Percentiles rank a stretch among this genome's conserved stretches.
Evolutionary conservation across 2,797 vertebrate species (phyloP).

Genomic region (Pantherophis vulpinus): DNA sequence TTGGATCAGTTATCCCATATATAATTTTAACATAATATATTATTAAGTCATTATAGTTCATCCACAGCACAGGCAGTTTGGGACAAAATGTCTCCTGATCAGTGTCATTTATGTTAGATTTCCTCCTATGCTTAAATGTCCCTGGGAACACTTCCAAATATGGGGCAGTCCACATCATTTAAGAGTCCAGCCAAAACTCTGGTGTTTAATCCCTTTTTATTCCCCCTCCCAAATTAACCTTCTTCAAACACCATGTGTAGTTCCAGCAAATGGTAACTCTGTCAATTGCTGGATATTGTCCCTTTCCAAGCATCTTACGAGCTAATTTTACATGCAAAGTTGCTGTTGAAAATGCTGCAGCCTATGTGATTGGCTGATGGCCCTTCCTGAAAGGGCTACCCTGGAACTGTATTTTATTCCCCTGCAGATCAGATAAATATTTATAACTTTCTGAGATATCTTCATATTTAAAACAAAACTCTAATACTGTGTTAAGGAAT

Average conservation of each 20-base stretch:
- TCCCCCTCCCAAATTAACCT: not conserved
- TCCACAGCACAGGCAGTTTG: not conserved
- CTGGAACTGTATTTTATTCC: conserved; percentile 28
- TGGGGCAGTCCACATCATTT: not conserved
- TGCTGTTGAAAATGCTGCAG: not conserved
- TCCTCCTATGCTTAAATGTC: not conserved
- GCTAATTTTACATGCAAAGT: conserved; percentile 1
- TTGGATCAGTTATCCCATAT: not conserved
- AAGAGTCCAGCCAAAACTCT: not conserved
- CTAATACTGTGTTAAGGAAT: conserved; percentile 64
- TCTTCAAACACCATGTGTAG: not conserved
- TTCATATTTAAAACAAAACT: conserved; percentile 50
- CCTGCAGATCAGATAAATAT: conserved; percentile 61
- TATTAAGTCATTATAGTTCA: not conserved
- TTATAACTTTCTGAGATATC: conserved; percentile 60
- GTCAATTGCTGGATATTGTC: not conserved
- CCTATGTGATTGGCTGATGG: conserved; percentile 48
- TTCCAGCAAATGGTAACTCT: conserved; percentile 9
- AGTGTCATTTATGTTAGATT: not conserved
- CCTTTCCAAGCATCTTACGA: not conserved
- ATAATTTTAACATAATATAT: not conserved
- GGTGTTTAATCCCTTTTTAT: not conserved
- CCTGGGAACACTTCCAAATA: not conserved
- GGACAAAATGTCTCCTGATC: not conserved
- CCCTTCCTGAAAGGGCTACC: conserved; percentile 55